Base-by-base conservation (phyloP, 2,888 invertebrate genomes). In the Aphodius sticticus region DNA sequence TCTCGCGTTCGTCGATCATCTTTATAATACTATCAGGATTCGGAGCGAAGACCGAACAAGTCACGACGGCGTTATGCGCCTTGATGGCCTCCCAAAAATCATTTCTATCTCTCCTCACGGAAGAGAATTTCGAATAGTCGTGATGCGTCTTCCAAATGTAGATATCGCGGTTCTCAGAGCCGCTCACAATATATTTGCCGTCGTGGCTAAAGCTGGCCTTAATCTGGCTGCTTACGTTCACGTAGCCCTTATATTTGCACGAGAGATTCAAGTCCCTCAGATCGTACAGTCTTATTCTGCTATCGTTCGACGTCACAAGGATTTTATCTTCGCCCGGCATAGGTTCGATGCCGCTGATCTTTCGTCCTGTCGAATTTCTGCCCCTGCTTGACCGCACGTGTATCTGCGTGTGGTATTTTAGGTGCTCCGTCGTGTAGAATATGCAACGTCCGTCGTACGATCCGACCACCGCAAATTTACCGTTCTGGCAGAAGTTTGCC, bases 121-220 rank as follows among this genome's bases (percentile, higher is more conserved):
- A 97, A 37, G 96, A 95, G 86, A 98, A 96, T 90, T 98, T 98
- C 1, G 97, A 95, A 88, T 97, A 97, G 87, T 98, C 98, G 86
- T 99, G 97, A 88, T 96, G 95, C 0, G 99, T 99, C 90, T 97
- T 97, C 99, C 99, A 99, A 78, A 99, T 95, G 87, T 99, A 99
- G 84, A 99, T 96, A 89, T 97, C 98, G 86, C 97, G 96, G 90
- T 99, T 99, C 87, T 99, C 99, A 0, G 98, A 98, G 0, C 99
- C 99, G 87, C 98, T 97, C 0, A 99, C 95, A 75, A 99, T 97
- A 88, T 98, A 99, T 86, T 97, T 97, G 0, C 99, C 99, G 86
- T 99, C 98, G 85, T 98, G 98, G 83, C 98, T 98, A 86, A 99
- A 99, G 69, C 97, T 97, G 0, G 98, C 99, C 86, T 98, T 97